These are phyloP conservation scores for Sylvia atricapilla DNA, from an alignment of 2,113 vertebrate genomes.

Conservation along the genomic window DNA sequence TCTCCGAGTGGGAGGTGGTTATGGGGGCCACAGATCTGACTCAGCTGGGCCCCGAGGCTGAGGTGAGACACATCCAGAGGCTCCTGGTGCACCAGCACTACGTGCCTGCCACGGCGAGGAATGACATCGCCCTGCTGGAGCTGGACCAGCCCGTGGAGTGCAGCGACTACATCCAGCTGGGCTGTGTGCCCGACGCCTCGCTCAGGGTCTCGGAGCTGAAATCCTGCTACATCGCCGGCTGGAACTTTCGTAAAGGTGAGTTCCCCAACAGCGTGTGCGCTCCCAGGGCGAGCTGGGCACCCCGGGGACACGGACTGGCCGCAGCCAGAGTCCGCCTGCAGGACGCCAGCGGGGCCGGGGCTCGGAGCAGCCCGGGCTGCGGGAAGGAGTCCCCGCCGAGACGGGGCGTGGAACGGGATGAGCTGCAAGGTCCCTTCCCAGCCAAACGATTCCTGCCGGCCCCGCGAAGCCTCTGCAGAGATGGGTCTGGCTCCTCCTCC, in stretches of 20 bases:
- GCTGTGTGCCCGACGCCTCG: background rate
- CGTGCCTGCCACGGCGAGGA: no score
- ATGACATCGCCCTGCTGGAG: no score
- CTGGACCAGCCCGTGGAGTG: no score
- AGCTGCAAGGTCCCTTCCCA: background rate
- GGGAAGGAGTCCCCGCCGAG: no score
- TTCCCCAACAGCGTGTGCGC: background rate
- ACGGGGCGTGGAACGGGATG: fast-evolving
- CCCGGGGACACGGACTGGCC: background rate
- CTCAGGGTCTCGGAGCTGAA: background rate
- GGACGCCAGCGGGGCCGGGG: background rate
- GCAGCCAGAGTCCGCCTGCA: background rate
- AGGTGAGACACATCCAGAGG: background rate
- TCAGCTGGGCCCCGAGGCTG: fast-evolving
- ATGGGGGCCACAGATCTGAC: background rate
- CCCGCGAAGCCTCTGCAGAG: no score
- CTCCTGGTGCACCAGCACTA: background rate
- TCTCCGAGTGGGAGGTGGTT: background rate
- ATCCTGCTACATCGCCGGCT: background rate
- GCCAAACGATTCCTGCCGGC: no score
- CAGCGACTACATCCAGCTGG: no score
- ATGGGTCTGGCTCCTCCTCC: no score
- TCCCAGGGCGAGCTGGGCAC: background rate
- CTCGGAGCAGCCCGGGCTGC: background rate
- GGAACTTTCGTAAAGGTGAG: background rate